Conservation (phyloP, 2,888 invertebrate species). For the Amphimallon solstitiale region DNA sequence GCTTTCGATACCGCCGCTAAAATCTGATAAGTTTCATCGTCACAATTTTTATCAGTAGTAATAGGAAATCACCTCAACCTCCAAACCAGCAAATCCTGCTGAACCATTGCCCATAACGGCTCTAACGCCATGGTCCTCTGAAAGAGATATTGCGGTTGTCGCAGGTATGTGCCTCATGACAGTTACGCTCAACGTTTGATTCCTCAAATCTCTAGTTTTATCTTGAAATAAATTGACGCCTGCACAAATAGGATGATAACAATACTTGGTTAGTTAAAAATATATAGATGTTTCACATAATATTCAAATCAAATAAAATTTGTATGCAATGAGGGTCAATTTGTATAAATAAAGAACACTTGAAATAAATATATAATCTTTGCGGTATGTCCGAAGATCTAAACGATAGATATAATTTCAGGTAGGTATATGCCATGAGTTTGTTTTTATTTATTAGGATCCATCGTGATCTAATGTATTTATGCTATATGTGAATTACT, state of each 20-base stretch:
- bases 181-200: slow-evolving; percentile 70
- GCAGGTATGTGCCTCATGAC: slow-evolving; percentile 77
- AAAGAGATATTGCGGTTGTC: slow-evolving; percentile 59
- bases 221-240: slow-evolving; percentile 66
- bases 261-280: not conserved
- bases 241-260: slow-evolving; percentile 35
- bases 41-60: slow-evolving; percentile 27
- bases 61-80: slow-evolving; percentile 70
- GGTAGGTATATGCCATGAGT: too few relatives aligned
- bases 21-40: slow-evolving; percentile 72
- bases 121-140: slow-evolving; percentile 44
- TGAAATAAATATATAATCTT: too few relatives aligned
- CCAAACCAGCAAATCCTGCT: slow-evolving; percentile 69
- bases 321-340: not conserved
- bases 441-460: too few relatives aligned
- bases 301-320: too few relatives aligned
- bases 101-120: slow-evolving; percentile 43
- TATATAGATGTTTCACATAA: too few relatives aligned
- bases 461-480: too few relatives aligned
- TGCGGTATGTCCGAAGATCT: too few relatives aligned
- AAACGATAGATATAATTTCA: too few relatives aligned
- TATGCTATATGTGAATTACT: too few relatives aligned
- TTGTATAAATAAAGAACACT: not conserved
- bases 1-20: slow-evolving; percentile 72
- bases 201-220: slow-evolving; percentile 70